These are phyloP conservation scores for Phymorhynchus buccinoides DNA, from an alignment of 1,140 invertebrate species.

Conservation along the genomic window DNA sequence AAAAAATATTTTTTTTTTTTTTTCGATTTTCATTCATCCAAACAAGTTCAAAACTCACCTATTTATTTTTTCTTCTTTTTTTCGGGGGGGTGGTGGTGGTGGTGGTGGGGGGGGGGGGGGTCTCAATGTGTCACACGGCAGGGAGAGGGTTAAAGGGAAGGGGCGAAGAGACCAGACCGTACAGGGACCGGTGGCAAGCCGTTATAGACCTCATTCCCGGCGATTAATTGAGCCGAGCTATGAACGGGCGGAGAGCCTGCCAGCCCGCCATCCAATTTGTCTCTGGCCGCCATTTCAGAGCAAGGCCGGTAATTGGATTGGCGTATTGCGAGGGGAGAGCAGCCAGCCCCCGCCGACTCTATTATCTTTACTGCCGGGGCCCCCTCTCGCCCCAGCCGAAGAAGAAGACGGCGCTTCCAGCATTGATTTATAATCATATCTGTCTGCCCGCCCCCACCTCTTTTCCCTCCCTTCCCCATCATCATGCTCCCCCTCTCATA, in stretches of 20 bases:
- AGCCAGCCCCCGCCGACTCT: not conserved
- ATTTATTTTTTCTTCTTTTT: no score
- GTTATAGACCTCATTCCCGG: not conserved
- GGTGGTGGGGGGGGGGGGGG: not conserved
- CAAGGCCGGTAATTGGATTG: constrained; percentile 6
- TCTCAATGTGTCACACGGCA: not conserved
- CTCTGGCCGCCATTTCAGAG: not conserved
- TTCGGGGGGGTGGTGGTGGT: not conserved
- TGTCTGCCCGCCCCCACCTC: not conserved
- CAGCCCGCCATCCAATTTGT: not conserved
- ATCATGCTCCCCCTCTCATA: not conserved
- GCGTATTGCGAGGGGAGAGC: not conserved
- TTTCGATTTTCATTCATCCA: no score
- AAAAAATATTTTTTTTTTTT: no score
- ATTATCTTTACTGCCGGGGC: constrained; percentile 1
- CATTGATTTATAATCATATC: constrained; percentile 4
- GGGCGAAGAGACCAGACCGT: not conserved
- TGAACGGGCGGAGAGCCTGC: not conserved
- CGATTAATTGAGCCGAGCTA: constrained; percentile 7
- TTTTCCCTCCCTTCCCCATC: not conserved
- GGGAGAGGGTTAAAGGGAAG: not conserved
- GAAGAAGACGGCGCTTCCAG: not conserved
- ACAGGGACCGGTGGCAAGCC: not conserved
- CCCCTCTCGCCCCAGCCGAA: no score
- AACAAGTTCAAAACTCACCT: no score